Conservation (phyloP, 2,888 invertebrate genomes). For the Standfussiana lucernea region DNA sequence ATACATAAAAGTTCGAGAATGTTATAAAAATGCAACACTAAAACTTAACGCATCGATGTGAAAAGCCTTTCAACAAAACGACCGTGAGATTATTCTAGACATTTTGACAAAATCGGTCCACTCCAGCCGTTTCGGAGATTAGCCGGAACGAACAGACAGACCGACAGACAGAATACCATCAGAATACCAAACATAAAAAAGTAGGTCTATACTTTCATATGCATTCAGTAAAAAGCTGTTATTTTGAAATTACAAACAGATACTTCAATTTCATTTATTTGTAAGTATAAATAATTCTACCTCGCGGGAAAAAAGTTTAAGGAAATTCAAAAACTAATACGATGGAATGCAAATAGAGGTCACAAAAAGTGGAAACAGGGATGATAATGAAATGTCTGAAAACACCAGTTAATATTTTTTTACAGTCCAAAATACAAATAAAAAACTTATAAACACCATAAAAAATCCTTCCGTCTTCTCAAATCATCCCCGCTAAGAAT, state of each 20-base stretch:
- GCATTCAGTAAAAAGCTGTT: too few species aligned
- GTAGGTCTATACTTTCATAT: too few species aligned
- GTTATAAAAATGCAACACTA: conserved; percentile 37
- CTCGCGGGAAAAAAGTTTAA: too few species aligned
- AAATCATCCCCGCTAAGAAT: conserved; percentile 6
- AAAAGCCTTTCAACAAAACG: conserved; percentile 28
- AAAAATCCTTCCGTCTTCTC: background rate
- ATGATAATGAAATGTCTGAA: background rate
- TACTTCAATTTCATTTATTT: too few species aligned
- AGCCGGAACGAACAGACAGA: too few species aligned
- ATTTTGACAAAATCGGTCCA: too few species aligned
- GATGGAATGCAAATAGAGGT: conserved; percentile 38
- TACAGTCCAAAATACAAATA: too few species aligned
- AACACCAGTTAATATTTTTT: background rate
- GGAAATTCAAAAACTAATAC: background rate
- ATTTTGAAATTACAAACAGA: too few species aligned
- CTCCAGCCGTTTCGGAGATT: too few species aligned
- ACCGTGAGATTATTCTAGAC: conserved; percentile 62
- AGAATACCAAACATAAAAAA: too few species aligned
- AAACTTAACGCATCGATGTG: conserved; percentile 15
- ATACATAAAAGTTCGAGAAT: background rate
- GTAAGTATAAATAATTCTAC: too few species aligned
- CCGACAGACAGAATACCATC: too few species aligned
- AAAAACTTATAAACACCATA: background rate
- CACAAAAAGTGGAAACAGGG: background rate